Base-by-base conservation (phyloP, 2,113 vertebrate genomes). In the Mastomys natalensis region DNA sequence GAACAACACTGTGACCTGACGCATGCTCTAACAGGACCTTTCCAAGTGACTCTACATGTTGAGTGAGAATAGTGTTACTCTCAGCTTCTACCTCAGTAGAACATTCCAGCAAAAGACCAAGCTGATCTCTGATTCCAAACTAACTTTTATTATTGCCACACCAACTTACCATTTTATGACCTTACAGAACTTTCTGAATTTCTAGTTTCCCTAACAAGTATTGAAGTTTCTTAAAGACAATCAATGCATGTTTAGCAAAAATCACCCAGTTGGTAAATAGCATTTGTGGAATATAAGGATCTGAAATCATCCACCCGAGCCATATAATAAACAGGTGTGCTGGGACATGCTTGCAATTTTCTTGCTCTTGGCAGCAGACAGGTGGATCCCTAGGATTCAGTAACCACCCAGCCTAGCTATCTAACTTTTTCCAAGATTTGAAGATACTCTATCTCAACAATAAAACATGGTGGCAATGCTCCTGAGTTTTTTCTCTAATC, bases 141-240 rank as follows among this genome's bases (percentile, higher is more conserved):
- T 73, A 78, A 37, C 90, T 95, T 64, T 45, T 84, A 73, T 77
- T n/a, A 51, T 34, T 81, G 34, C 48, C 29, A 70, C n/a, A 9
- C 92, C 43, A 78, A 66, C 37, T 17, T 82, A 58, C 7, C 9
- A 31, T 43, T 43, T 81, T 72, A 70, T 45, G 29, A 10, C 17
- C 58, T 82, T 7, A 82, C 48, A 66, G 13, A 90, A 7, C 34
- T 78, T 58, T 58, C 19, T n/a, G 31, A 76, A 76, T 24, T 37
- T 62, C 37, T 51, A 68, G 81, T 91, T 53, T 86, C 85, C 53
- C 17, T 86, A 70, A 77, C 2, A 64, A 87, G n/a, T 93, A 78
- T 89, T 74, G 82, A 91, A 81, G 26, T 43, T 95, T 92, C 64
- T 89, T 86, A 66, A 82, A 89, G 62, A 62, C 0, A 43, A 13